Percentiles rank a stretch among this genome's conserved stretches.
These are phyloP conservation scores for Condylura cristata DNA, from an alignment of 2,113 vertebrate genomes.

Conservation along the genomic window DNA sequence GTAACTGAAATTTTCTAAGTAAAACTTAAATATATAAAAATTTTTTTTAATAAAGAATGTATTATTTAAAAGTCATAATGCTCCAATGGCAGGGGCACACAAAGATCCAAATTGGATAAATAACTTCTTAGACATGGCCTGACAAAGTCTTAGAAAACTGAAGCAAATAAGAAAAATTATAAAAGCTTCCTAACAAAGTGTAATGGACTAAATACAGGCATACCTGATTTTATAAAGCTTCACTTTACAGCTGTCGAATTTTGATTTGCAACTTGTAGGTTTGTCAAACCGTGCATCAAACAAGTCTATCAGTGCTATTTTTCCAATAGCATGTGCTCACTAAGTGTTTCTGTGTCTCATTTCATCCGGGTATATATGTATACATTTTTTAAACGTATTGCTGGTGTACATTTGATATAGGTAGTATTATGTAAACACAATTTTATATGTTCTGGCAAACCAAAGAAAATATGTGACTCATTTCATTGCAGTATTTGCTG, in stretches of 20 bases:
- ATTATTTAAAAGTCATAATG: not conserved
- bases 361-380: too few species aligned
- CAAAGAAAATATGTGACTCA: not conserved
- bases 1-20: not conserved
- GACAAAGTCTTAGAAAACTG: not conserved
- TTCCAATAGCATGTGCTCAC: too few species aligned
- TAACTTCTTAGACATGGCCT: not conserved
- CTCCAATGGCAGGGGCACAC: not conserved
- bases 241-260: not conserved
- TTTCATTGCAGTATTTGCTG: not conserved
- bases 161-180: not conserved
- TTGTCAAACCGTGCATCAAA: not conserved
- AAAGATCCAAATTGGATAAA: not conserved
- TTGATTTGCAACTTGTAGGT: not conserved
- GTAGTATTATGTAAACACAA: not conserved
- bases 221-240: not conserved
- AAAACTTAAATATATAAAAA: not conserved
- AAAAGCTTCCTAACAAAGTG: not conserved
- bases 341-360: too few species aligned
- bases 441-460: not conserved
- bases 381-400: too few species aligned
- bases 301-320: too few species aligned
- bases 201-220: not conserved
- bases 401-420: too few species aligned
- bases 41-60: not conserved